Base-by-base conservation (phyloP, 2,797 vertebrate genomes). In the Adrianichthys oophorus region DNA sequence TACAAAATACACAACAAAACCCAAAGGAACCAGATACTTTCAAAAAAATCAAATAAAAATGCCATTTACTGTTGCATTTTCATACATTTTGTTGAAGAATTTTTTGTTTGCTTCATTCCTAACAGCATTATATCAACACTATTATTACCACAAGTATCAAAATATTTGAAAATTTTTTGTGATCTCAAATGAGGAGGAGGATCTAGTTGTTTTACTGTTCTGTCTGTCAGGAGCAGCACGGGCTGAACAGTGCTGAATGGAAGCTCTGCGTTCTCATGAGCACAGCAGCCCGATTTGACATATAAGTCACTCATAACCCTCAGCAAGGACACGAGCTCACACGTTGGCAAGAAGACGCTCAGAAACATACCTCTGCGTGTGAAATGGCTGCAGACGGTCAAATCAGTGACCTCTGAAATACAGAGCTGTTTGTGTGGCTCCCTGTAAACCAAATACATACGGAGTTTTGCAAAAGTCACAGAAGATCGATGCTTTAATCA, bases 321-420 rank as follows among this genome's bases (percentile, higher is more conserved):
- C 47, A 56, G 41, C 61, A 64, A 62, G 56, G 67, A 68, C 61
- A 72, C 53, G 44, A 24, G 41, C 52, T 52, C 45, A 17, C 23
- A 57, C 40, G 48, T 53, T 57, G 60, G 52, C 29, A 41, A 61
- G 49, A 66, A 51, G 68, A 70, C 8, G 50, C 59, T 70, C 18
- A 47, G 70, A 68, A 62, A 67, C 49, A 52, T 72, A 76, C 61
- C 70, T 70, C 7, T 80, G 70, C 79, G 82, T 81, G 56, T 71
- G 72, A 86, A 86, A 68, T 65, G 79, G 74, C 55, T 61, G 54
- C 63, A 58, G 46, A 41, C 59, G 63, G 53, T 65, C 48, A 61
- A 76, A 70, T 55, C 37, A 56, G 66, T n/a, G 50, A 59, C 62
- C 71, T 58, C 62, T 56, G 73, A 67, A 76, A 62, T 48, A 52